Base-by-base conservation (phyloP, 2,797 vertebrate species). In the Picus viridis region DNA sequence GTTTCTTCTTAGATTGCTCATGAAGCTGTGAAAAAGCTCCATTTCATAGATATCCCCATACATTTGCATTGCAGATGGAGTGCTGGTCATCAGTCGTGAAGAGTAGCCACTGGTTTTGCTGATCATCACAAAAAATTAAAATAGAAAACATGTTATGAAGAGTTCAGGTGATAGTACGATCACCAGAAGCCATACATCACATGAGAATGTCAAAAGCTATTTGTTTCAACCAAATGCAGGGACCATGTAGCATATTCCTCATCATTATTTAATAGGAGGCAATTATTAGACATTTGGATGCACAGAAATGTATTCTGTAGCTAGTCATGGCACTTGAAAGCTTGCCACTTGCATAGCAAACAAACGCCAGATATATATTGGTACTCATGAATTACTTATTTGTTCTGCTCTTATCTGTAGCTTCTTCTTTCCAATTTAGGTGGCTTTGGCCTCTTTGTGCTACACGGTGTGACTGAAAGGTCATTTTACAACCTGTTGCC, bases 1-100 rank as follows among this genome's bases (percentile, higher is more conserved):
- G 82, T 58, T 88, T 49, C 71, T 92, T 94, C 93, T 94, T 94
- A 89, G 58, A 54, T 94, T 95, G 58, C 73, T 69, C 85, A n/a
- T 8, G 70, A 94, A 96, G 57, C 92, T 94, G 92, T 85, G 86
- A 93, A 95, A 96, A 94, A 90, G 17, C 84, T 77, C 78, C 77
- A 87, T 92, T 87, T 86, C 30, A 1, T 53, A 75, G 73, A 61
- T 93, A 86, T 71, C 62, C 74, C 43, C 76, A 45, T 34, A 32
- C 19, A 88, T 77, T 93, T 94, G 65, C 73, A 83, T 74, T 94
- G 89, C 77, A 94, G 90, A 78, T 88, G 90, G 67, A 70, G 32
- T 1, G 1, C 81, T 1, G 79, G 89, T 90, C 92, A 94, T 73
- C 64, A 27, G 53, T 91, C 53, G 15, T 57, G 79, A 24, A 41